Evolutionary conservation across 2,797 vertebrate genomes (phyloP).

Genomic region (Lerista edwardsae): DNA sequence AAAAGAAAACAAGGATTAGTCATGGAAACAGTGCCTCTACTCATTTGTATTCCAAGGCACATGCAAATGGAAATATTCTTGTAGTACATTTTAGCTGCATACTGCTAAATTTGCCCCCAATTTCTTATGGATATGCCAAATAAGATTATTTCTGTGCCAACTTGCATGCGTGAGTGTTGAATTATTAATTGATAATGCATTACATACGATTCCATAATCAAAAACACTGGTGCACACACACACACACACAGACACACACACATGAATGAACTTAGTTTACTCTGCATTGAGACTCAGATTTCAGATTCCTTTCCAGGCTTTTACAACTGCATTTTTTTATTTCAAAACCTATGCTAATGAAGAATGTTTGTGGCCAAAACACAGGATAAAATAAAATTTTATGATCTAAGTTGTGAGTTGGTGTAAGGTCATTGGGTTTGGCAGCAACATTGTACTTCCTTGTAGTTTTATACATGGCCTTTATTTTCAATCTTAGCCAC

Average conservation of each 20-base stretch:
- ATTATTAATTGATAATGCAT: slow-evolving; percentile 61
- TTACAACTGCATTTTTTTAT: slow-evolving; percentile 69
- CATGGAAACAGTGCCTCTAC: background rate
- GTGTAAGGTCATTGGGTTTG: slow-evolving; percentile 71
- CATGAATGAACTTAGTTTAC: slow-evolving; percentile 55
- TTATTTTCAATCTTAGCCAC: slow-evolving; percentile 63
- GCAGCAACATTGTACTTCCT: slow-evolving; percentile 61
- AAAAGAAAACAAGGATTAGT: too few relatives aligned
- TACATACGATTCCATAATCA: slow-evolving; percentile 66
- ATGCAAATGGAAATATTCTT: slow-evolving; percentile 48
- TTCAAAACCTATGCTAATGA: slow-evolving; percentile 72
- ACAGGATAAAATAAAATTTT: slow-evolving; percentile 77
- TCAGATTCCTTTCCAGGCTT: slow-evolving; percentile 70
- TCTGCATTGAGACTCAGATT: slow-evolving; percentile 62
- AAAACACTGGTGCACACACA: slow-evolving; percentile 39
- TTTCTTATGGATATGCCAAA: slow-evolving; percentile 46
- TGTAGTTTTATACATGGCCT: slow-evolving; percentile 53
- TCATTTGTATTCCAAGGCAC: slow-evolving; percentile 38
- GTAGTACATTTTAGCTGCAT: slow-evolving; percentile 51
- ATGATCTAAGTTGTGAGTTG: slow-evolving; percentile 73
- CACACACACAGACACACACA: too few relatives aligned
- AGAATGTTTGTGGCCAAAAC: slow-evolving; percentile 72
- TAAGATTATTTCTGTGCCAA: slow-evolving; percentile 49
- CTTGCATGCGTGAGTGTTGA: slow-evolving; percentile 53
- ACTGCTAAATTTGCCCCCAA: slow-evolving; percentile 37